phyloP scores from a whole-genome alignment of 2,888 invertebrate species.

The Drosophila testacea region DNA sequence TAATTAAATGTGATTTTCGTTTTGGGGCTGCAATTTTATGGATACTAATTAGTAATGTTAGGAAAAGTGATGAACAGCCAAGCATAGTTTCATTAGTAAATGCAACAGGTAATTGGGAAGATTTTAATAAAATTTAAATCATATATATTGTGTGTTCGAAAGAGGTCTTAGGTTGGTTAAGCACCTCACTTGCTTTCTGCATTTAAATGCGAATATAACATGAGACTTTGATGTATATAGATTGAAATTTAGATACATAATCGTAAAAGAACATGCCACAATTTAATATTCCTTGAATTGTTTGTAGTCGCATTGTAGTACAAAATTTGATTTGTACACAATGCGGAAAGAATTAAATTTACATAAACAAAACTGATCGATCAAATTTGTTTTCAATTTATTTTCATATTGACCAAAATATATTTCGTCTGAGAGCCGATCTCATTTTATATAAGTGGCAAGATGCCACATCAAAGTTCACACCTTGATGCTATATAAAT shows the following conservation, averaged over 20 bases:
- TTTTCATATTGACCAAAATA: conserved; percentile 18
- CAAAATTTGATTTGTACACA: too few species aligned
- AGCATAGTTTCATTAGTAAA: neutral
- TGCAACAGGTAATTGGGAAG: neutral
- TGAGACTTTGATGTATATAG: too few species aligned
- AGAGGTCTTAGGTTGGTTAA: too few species aligned
- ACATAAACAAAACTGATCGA: neutral
- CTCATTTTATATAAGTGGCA: conserved; percentile 39
- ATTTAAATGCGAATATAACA: too few species aligned
- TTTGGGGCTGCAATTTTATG: conserved; percentile 49
- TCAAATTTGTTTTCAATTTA: conserved; percentile 16
- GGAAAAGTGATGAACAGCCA: neutral
- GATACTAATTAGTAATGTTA: conserved; percentile 30
- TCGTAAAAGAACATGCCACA: too few species aligned
- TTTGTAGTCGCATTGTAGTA: too few species aligned
- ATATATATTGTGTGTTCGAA: too few species aligned
- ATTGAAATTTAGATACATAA: too few species aligned
- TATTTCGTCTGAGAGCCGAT: conserved; percentile 14
- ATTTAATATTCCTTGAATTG: too few species aligned
- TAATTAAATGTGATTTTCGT: conserved; percentile 66
- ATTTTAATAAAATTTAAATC: neutral
- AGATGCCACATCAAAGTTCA: conserved; percentile 70
- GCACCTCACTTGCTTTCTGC: too few species aligned
- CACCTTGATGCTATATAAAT: conserved; percentile 54
- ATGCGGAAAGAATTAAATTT: conserved; percentile 3